phyloP scores from a whole-genome alignment of 2,888 invertebrate species.

The Labia minor region DNA sequence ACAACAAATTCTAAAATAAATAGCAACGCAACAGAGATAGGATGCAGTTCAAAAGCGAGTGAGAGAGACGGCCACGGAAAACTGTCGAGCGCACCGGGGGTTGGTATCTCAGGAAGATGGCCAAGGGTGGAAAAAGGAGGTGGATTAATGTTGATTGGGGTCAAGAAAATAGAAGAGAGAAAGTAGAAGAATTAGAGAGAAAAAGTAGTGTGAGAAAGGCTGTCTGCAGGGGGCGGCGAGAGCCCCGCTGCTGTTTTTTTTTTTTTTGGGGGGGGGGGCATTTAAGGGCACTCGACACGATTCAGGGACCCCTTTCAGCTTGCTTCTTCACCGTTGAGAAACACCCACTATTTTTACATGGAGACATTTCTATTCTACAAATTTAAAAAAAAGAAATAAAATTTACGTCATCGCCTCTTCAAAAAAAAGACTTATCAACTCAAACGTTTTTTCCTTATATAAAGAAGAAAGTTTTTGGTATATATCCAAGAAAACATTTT shows the following conservation, averaged over 20 bases:
- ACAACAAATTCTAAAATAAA: neutral
- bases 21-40: conserved; percentile 13
- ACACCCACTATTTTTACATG: too few species aligned
- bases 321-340: conserved; percentile 2
- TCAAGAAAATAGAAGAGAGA: neutral
- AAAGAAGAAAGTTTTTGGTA: too few species aligned
- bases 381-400: too few species aligned
- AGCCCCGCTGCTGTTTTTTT: neutral
- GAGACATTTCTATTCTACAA: too few species aligned
- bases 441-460: too few species aligned
- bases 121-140: neutral
- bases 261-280: too few species aligned
- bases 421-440: too few species aligned
- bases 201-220: neutral
- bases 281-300: neutral
- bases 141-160: neutral
- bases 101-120: neutral
- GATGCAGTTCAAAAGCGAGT: conserved; percentile 13
- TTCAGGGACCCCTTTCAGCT: conserved; percentile 13
- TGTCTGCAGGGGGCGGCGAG: neutral
- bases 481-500: too few species aligned
- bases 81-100: conserved; percentile 2
- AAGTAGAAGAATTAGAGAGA: neutral
- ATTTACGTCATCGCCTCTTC: too few species aligned
- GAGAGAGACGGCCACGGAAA: conserved; percentile 13